Percentiles rank a stretch among this genome's conserved stretches.
Evolutionary conservation across 2,113 vertebrate genomes (phyloP).

Genomic region (Loxodonta africana): DNA sequence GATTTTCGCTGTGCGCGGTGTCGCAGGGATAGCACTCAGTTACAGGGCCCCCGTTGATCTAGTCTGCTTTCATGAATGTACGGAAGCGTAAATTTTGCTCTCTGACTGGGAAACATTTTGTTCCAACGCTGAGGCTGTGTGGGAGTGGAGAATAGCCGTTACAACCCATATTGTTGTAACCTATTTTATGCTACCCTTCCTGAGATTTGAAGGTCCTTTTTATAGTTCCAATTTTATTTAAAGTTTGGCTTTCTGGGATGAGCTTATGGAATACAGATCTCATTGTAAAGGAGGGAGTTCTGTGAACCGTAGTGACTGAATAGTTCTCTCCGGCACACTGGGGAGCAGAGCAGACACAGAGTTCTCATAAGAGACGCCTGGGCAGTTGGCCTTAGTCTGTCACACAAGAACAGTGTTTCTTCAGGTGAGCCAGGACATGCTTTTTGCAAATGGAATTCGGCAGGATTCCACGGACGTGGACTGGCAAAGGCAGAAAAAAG

Average conservation of each 20-base stretch:
- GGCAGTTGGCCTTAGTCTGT: no score
- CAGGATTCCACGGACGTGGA: not conserved
- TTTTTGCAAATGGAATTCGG: not conserved
- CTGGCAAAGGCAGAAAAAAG: not conserved
- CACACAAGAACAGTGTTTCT: not conserved
- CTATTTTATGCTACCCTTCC: slow-evolving; percentile 9
- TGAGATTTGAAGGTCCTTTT: slow-evolving; percentile 29
- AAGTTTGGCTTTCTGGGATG: slow-evolving; percentile 19
- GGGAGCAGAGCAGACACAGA: not conserved
- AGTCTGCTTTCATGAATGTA: not conserved
- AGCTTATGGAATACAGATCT: not conserved
- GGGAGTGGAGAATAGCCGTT: not conserved
- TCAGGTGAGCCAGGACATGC: not conserved
- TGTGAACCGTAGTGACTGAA: not conserved
- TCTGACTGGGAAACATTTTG: slow-evolving; percentile 36
- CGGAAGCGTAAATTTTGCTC: not conserved
- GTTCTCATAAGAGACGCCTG: not conserved
- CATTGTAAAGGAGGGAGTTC: not conserved
- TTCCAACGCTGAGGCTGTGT: not conserved
- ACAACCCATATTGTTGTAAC: not conserved
- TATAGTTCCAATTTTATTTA: slow-evolving; percentile 46
- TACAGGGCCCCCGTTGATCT: not conserved
- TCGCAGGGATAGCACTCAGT: not conserved
- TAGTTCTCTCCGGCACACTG: not conserved
- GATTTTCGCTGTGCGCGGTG: not conserved